phyloP scores from a whole-genome alignment of 2,113 vertebrate genomes.

The Polypterus bichir region DNA sequence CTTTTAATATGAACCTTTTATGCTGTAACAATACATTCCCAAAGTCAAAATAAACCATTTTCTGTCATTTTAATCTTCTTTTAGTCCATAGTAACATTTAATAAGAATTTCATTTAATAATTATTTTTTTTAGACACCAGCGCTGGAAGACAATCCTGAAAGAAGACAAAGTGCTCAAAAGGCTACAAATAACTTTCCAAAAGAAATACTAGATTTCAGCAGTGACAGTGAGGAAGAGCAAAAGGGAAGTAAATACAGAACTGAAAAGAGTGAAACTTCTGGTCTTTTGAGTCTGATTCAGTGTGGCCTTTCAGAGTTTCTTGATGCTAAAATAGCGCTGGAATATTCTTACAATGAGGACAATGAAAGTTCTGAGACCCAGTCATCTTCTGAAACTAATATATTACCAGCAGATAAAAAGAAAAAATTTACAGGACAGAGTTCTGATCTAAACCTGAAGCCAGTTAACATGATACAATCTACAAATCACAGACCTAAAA shows the following conservation, averaged over 20 bases:
- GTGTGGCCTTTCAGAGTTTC: slow-evolving; percentile 63
- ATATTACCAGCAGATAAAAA: neutral
- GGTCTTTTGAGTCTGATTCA: slow-evolving; percentile 57
- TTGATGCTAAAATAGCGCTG: slow-evolving; percentile 38
- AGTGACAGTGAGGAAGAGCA: slow-evolving; percentile 71
- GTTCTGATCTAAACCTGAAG: too few relatives aligned
- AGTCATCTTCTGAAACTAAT: slow-evolving; percentile 19
- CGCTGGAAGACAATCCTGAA: slow-evolving; percentile 17
- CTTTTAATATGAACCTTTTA: too few relatives aligned
- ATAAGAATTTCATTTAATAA: neutral
- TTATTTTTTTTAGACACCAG: slow-evolving; percentile 17
- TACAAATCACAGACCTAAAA: too few relatives aligned
- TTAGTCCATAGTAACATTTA: too few relatives aligned
- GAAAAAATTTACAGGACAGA: neutral
- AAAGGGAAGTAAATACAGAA: slow-evolving; percentile 24
- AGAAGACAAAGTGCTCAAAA: slow-evolving; percentile 13
- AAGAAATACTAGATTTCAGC: slow-evolving; percentile 47
- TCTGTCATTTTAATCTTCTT: too few relatives aligned
- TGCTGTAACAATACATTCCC: too few relatives aligned
- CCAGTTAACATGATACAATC: too few relatives aligned
- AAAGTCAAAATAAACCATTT: too few relatives aligned
- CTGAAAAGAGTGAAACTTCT: slow-evolving; percentile 19
- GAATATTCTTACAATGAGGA: slow-evolving; percentile 6
- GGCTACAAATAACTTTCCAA: neutral
- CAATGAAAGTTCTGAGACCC: slow-evolving; percentile 20